These are phyloP conservation scores for Spheniscus mendiculus DNA, from an alignment of 2,113 vertebrate genomes.

Conservation along the genomic window DNA sequence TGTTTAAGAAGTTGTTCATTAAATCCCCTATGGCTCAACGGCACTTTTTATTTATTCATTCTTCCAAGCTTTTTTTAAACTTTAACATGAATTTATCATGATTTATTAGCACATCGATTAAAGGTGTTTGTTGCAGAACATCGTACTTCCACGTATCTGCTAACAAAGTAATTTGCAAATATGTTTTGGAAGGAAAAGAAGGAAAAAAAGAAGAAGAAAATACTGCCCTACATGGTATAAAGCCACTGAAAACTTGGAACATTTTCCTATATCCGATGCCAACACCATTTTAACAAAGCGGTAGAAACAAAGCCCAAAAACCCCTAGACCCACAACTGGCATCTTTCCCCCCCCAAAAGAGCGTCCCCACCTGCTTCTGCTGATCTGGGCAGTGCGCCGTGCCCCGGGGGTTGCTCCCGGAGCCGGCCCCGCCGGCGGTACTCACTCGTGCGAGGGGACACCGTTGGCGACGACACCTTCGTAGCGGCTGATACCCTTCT, in stretches of 20 bases:
- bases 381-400: background rate
- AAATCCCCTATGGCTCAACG: background rate
- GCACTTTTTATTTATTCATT: background rate
- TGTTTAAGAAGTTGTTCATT: conserved; percentile 25
- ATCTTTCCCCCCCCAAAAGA: background rate
- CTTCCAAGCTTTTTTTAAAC: background rate
- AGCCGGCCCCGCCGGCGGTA: background rate
- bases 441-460: conserved; percentile 82
- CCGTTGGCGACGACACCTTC: conserved; percentile 80
- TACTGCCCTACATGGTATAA: fast-evolving
- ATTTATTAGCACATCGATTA: background rate
- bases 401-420: background rate
- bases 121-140: background rate
- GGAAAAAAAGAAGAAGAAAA: background rate
- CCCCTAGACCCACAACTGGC: background rate
- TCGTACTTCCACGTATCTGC: background rate
- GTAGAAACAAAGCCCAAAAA: background rate
- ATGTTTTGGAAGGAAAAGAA: background rate
- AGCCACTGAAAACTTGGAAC: background rate
- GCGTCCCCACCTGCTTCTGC: background rate
- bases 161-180: background rate
- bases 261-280: background rate
- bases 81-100: background rate
- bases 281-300: background rate
- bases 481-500: conserved; percentile 81